These are phyloP conservation scores for Nephrocerus scutellatus DNA, from an alignment of 2,888 invertebrate genomes.

Conservation along the genomic window DNA sequence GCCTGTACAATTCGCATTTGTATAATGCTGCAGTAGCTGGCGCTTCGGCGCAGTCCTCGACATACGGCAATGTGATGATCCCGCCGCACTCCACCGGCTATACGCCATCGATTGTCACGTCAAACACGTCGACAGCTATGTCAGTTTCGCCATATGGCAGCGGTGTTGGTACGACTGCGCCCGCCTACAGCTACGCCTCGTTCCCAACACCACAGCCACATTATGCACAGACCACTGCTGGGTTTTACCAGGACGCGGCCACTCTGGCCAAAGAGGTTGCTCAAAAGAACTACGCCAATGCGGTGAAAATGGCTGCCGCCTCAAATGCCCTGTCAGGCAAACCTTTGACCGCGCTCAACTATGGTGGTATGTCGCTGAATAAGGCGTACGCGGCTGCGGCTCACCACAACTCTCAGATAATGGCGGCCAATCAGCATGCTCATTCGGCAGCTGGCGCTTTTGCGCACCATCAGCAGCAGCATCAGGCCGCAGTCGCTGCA, in stretches of 20 bases:
- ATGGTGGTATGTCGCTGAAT: slow-evolving; percentile 64
- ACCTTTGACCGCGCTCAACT: slow-evolving; percentile 58
- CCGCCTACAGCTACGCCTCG: slow-evolving; percentile 24
- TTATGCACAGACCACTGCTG: slow-evolving; percentile 23
- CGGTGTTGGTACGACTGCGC: slow-evolving; percentile 19
- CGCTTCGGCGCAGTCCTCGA: slow-evolving; percentile 18
- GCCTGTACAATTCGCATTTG: slow-evolving; percentile 31
- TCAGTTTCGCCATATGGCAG: slow-evolving; percentile 26
- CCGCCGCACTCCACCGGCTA: too few relatives aligned
- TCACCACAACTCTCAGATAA: slow-evolving; percentile 22
- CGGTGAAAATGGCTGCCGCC: slow-evolving; percentile 56
- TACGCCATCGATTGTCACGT: slow-evolving; percentile 24
- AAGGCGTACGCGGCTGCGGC: slow-evolving; percentile 44
- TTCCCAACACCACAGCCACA: slow-evolving; percentile 13
- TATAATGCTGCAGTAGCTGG: slow-evolving; percentile 27
- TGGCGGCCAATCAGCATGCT: slow-evolving; percentile 22
- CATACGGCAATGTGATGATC: slow-evolving; percentile 8
- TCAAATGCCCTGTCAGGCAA: slow-evolving; percentile 46
- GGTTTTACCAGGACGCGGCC: slow-evolving; percentile 58
- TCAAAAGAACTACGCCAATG: slow-evolving; percentile 75
- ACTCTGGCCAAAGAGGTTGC: slow-evolving; percentile 73
- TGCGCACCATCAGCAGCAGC: slow-evolving; percentile 24
- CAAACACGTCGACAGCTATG: slow-evolving; percentile 28
- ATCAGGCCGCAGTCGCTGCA: slow-evolving; percentile 24
- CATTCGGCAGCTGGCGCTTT: slow-evolving; percentile 24